phyloP scores from a whole-genome alignment of 2,797 vertebrate genomes.

The Malurus leucopterus region DNA sequence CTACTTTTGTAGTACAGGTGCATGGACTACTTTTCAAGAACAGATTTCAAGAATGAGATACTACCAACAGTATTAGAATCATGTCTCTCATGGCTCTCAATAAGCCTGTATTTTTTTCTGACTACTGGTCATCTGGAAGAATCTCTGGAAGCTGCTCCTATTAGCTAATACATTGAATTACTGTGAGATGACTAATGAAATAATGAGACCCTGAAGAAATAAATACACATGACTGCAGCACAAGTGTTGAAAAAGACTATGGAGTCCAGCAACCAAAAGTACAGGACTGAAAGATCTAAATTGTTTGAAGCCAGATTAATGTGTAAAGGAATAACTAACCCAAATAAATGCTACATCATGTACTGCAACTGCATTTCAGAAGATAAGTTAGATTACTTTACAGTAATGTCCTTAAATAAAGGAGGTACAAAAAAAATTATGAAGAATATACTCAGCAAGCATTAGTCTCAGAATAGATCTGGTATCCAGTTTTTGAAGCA shows the following conservation, averaged over 20 bases:
- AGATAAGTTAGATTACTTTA: not conserved
- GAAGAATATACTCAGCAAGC: not conserved
- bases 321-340: not conserved
- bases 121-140: not conserved
- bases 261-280: not conserved
- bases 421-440: not conserved
- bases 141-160: not conserved
- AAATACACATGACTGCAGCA: not conserved
- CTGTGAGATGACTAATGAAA: not conserved
- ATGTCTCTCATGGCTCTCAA: not conserved
- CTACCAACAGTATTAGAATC: not conserved
- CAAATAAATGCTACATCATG: not conserved
- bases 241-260: not conserved
- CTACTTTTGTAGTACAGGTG: not conserved
- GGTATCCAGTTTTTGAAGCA: not conserved
- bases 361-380: not conserved
- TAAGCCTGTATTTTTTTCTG: not conserved
- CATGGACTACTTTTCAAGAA: not conserved
- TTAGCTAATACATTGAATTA: not conserved
- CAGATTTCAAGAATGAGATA: not conserved
- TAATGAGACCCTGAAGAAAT: not conserved
- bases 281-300: rapidly evolving
- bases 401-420: not conserved
- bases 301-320: not conserved
- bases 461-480: not conserved